Base-by-base conservation (phyloP, 2,113 vertebrate genomes). In the Xyrauchen texanus region DNA sequence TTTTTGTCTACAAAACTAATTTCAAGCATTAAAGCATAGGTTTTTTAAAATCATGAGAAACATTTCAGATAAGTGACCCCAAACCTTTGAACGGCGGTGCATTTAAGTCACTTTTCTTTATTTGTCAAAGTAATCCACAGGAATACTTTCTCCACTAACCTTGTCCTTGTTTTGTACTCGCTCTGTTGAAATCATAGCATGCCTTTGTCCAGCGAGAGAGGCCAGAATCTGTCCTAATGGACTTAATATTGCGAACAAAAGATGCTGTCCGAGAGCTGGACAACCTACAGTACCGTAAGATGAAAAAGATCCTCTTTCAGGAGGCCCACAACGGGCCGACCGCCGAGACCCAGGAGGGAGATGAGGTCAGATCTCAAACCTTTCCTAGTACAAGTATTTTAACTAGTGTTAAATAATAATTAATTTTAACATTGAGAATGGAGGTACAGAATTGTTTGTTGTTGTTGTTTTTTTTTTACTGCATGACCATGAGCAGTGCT, bases 261-360 rank as follows among this genome's bases (percentile, higher is more conserved):
- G 95, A 96, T 46, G 96, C 96, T 0, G 96, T 97, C 64, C 90
- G 95, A 64, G 96, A 97, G 83, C 88, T 97, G 81, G 96, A 97
- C 87, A 97, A 97, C 86, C 86, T 97, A 85, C 96, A 97, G 88
- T 97, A 97, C 85, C 95, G 95, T 63, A 97, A 96, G 82, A 97
- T 97, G 95, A 97, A 96, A 91, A 97, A 96, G 89, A 94, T 97
- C 71, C 92, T 97, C 13, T 96, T 97, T 81, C 95, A 96, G 83
- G 96, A 97, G 76, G 91, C 94, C 3, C 95, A 94, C 86, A 97
- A 97, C n/a, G 95, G 96, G n/a, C 95, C 94, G 55, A 90, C 93
- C 0, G 87, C 91, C 0, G 95, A 97, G 84, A 88, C 87, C 8
- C 92, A 91, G 2, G 96, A 96, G 53, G 95, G 94, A 77, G 96